Evolutionary conservation across 2,888 invertebrate species (phyloP), one percentile per base, ranked within the genome.

Genomic region (Andrena fulva): DNA sequence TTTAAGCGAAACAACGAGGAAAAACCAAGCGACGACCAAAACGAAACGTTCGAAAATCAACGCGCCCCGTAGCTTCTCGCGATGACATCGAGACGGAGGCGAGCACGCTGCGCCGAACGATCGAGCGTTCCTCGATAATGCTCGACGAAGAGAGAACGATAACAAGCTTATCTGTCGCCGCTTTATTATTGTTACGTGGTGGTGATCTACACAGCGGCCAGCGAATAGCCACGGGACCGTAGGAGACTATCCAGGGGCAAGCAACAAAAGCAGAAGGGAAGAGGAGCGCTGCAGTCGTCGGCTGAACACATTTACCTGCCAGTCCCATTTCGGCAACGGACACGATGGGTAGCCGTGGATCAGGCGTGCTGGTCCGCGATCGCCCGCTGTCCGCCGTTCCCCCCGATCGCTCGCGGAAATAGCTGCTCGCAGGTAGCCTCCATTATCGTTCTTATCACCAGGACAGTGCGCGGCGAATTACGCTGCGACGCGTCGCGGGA

Each of bases 371-470:
- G 54, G 48, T 56, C 50, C 27, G 12, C 16, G 12, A 33, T 48
- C 54, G 70, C 50, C 33, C 27, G 69, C 20, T 54, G 20, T 67
- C 8, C 48, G 10, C 33, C 54, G 69, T 35, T 62, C 48, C 54
- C 33, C 0, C 42, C 27, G 16, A 67, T 71, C 56, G 8, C 33
- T 62, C 29, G 60, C 4, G 16, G 52, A 42, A 74, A 48, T 48
- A 35, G 56, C 8, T 62, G 50, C n/a, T 31, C 56, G 59, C 63
- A 62, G 62, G 76, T 68, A 50, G 5, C 70, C 60, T 54, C 76
- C 82, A 75, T 71, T 63, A 64, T 73, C 60, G 59, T 64, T 75
- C 54, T 81, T 82, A 82, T 75, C 75, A 24, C 54, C 29, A 29
- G 27, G 29, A 20, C 16, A 33, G 20, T 29, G 20, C 31, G 31